Evolutionary conservation across 2,113 vertebrate genomes (phyloP).

Genomic region (Ariopsis seemanni): DNA sequence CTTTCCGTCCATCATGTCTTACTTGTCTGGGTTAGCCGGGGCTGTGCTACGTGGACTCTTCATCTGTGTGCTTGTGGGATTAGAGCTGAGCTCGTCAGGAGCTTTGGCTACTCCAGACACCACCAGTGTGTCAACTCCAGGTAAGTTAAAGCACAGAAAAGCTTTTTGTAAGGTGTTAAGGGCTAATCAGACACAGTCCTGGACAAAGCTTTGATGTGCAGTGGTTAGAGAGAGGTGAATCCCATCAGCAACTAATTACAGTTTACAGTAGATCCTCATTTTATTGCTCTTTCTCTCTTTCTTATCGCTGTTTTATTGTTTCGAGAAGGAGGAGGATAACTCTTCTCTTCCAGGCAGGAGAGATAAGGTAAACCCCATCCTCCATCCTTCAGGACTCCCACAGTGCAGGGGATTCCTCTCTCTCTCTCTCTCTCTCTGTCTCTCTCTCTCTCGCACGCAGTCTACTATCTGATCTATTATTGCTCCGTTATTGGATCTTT

Average conservation of each 20-base stretch:
- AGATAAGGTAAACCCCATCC: conserved; percentile 17
- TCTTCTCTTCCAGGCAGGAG: not conserved
- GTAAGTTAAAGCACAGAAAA: conserved; percentile 59
- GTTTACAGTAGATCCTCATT: not conserved
- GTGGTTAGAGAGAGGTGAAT: not conserved
- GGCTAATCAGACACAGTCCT: not conserved
- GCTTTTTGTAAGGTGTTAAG: not conserved
- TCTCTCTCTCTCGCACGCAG: not conserved
- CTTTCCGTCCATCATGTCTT: conserved; percentile 71
- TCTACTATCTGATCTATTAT: not conserved
- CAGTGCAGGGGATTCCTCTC: conserved; percentile 14
- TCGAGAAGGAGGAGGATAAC: not conserved
- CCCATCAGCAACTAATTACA: not conserved
- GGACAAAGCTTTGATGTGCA: not conserved
- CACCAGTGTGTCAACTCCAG: conserved; percentile 67
- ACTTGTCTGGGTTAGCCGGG: conserved; percentile 65
- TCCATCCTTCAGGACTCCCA: conserved; percentile 14
- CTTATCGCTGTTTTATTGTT: not conserved
- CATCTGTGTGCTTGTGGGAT: conserved; percentile 78
- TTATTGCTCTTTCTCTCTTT: not conserved
- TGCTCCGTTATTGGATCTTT: not conserved
- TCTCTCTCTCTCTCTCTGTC: conserved; percentile 8
- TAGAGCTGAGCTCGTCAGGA: conserved; percentile 64
- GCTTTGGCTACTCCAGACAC: conserved; percentile 61
- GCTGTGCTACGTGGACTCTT: conserved; percentile 78